Base-by-base conservation (phyloP, 2,888 invertebrate species). In the Athripsodes cinereus region DNA sequence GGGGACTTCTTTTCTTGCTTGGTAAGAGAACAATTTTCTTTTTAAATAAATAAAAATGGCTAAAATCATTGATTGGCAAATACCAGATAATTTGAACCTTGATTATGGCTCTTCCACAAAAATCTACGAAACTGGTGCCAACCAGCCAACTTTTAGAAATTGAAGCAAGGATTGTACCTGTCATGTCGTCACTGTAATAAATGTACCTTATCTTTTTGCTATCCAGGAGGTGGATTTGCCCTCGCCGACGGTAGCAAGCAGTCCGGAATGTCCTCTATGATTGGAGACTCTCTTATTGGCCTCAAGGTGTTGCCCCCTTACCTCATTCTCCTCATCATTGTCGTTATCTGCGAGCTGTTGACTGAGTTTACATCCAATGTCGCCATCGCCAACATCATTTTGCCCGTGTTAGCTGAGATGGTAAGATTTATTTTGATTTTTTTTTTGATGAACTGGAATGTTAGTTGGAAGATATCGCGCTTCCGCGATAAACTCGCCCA, bases 311-410 rank as follows among this genome's bases (percentile, higher is more conserved):
- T 90, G 61, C 82, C 84, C 11, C 78, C 83, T 5, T 72, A 83
- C 44, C 71, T 84, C 11, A 85, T 94, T 34, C 76, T 94, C 58
- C 72, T 92, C 22, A 83, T 92, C 2, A 85, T 94, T 13, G 86
- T 89, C 60, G 66, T 88, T 2, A 84, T 92, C 48, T 88, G 92
- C 0, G 88, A 92, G 65, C 80, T 87, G 64, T 78, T 92, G 57
- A 96, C 96, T 0, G 94, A 96, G 72, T 87, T 96, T 68, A 91
- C 93, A 0, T 89, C 91, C 31, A 96, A 96, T 70, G 91, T 93
- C 1, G 94, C 95, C 49, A 90, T 92, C 40, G 92, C 93, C 0
- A 93, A 91, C 67, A 88, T 95, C 22, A 84, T 95, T 64, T 74
- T 94, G 62, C 92, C 94, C 3, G 90, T 94, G 16, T 74, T 93